Base-by-base conservation (phyloP, 2,113 vertebrate species). In the Hypocryptadius cinnamomeus region DNA sequence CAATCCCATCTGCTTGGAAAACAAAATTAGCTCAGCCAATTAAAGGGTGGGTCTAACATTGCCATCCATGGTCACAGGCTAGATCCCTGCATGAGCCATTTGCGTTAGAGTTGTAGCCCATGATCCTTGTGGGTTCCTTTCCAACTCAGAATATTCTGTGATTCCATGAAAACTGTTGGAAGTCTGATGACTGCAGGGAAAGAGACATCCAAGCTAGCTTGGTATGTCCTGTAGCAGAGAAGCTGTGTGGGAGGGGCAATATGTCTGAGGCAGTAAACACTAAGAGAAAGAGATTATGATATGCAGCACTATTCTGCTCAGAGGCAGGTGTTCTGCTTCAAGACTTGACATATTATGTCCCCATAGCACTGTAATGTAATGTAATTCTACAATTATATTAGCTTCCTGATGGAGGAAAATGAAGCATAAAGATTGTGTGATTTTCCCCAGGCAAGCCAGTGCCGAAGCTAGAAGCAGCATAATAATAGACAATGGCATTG, bases 341-440 rank as follows among this genome's bases (percentile, higher is more conserved):
- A 71, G 77, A 69, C 64, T 85, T 95, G 77, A 87, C 84, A 64
- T 89, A 91, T 74, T 92, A 71, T 57, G 57, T 91, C 89, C 74
- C 66, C 1, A 3, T 79, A 85, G 89, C 57, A 35, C 78, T 82
- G 53, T 85, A 96, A 95, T 2, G 1, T 84, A 89, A 95, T 90
- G 66, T 69, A 93, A 90, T 95, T 90, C 76, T 57, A 65, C 83
- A 93, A 90, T 94, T 93, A 89, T 69, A 93, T 95, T 96, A 93
- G 20, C 77, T 94, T 93, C 73, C 57, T 89, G 61, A 94, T 92
- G 37, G 61, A 94, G 72, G 80, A 96, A 93, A 95, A 92, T 89
- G 69, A 92, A 86, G 79, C 91, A 81, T 81, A 84, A 94, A 92
- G 65, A 79, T 85, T 9, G 3, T n/a, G 39, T 80, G 74, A 92